Base-by-base conservation (phyloP, 2,797 vertebrate species). In the Sitta carolinensis region DNA sequence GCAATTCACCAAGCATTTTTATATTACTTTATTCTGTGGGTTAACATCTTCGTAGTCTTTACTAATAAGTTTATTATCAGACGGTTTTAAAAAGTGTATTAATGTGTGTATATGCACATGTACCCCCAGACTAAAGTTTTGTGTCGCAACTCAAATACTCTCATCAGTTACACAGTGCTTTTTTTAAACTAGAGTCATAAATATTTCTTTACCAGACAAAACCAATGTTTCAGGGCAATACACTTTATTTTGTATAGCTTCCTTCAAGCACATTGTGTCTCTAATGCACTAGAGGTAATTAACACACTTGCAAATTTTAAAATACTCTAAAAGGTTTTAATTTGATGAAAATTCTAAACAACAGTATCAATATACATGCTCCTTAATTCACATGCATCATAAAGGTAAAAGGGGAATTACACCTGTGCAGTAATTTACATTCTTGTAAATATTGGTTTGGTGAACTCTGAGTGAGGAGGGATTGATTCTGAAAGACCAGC, bases 141-240 rank as follows among this genome's bases (percentile, higher is more conserved):
- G 26, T 57, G 38, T 61, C 30, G 42, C 51, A 74, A 80, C 79
- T 52, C 16, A 73, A 84, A 64, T 51, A 25, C 7, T 70, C 32
- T 27, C 13, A 54, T 15, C 48, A 54, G 45, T 75, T 81, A 78
- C 5, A 36, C 10, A 16, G 34, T 38, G 32, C 1, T 42, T 76
- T 78, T 50, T 68, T 42, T 16, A 52, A 68, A 64, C 10, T 21
- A 61, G 16, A 29, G 16, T 52, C 6, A 48, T 48, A 75, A 77
- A 84, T 84, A 88, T 13, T 81, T 69, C 82, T 78, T 88, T 61
- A 88, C 47, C 63, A 94, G 76, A 78, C 85, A 87, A 82, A 96
- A 59, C 3, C 57, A 61, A 10, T 26, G 5, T 61, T 84, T 67
- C 32, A 51, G 20, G 52, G 72, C 42, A 90, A 63, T 42, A 47